Conservation (phyloP, 2,888 invertebrate species). For the Ennomos erosarius region DNA sequence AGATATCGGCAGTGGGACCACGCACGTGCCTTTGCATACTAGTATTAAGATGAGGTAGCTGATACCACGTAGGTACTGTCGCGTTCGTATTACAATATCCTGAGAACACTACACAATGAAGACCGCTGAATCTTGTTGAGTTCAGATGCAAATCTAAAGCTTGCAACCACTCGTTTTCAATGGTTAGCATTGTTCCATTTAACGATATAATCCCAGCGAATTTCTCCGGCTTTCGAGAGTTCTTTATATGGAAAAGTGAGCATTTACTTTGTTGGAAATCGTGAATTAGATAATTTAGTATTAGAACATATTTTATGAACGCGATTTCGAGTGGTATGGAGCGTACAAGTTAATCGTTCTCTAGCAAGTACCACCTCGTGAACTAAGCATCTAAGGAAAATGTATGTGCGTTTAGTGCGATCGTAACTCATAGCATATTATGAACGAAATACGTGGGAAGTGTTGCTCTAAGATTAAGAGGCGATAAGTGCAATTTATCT, state of each 20-base stretch:
- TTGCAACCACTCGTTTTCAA: conserved; percentile 62
- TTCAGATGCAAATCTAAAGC: conserved; percentile 65
- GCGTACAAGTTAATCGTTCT: conserved; percentile 22
- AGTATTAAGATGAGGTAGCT: conserved; percentile 50
- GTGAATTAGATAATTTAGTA: conserved; percentile 24
- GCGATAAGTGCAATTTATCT: conserved; percentile 72
- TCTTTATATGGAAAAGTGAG: conserved; percentile 39
- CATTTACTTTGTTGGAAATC: conserved; percentile 29
- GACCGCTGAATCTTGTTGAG: conserved; percentile 53
- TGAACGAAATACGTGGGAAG: conserved; percentile 56
- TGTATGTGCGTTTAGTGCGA: conserved; percentile 49
- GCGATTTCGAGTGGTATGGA: conserved; percentile 12
- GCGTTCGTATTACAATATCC: conserved; percentile 56
- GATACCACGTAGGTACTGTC: conserved; percentile 67
- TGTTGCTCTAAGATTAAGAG: conserved; percentile 61
- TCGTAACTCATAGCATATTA: conserved; percentile 57
- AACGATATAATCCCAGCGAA: conserved; percentile 63
- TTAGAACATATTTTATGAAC: conserved; percentile 26
- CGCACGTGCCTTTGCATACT: conserved; percentile 74
- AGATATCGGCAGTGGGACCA: conserved; percentile 61
- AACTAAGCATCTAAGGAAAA: conserved; percentile 41
- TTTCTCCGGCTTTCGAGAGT: conserved; percentile 60
- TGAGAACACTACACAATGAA: conserved; percentile 61
- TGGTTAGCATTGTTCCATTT: conserved; percentile 66
- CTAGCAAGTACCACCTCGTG: conserved; percentile 19